Evolutionary conservation across 2,888 invertebrate genomes (phyloP).

Genomic region (Coecobrya sp.): DNA sequence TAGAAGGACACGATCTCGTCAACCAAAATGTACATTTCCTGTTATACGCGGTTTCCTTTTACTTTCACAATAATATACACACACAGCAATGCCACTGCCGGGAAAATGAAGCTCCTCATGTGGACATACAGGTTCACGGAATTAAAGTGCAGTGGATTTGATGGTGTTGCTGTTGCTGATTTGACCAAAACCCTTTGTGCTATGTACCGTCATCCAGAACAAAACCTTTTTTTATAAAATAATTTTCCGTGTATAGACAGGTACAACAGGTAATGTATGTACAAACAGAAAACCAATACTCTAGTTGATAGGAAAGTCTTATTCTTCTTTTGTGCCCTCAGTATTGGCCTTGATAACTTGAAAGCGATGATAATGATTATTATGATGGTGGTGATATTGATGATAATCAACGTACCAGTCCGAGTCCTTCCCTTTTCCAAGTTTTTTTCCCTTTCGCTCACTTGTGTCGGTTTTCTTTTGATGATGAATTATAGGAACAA

Average conservation of each 20-base stretch:
- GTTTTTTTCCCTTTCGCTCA: not conserved
- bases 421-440: not conserved
- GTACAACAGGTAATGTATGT: not conserved
- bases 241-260: not conserved
- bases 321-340: constrained; percentile 25
- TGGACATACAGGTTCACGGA: constrained; percentile 45
- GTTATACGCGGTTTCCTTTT: too few species aligned
- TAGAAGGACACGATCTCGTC: not conserved
- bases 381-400: too few species aligned
- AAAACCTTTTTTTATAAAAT: too few species aligned
- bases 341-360: constrained; percentile 40
- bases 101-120: constrained; percentile 67
- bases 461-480: constrained; percentile 38
- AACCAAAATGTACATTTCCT: too few species aligned
- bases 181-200: constrained; percentile 67
- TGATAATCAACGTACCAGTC: constrained; percentile 16
- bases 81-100: constrained; percentile 18
- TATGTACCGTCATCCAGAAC: not conserved
- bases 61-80: too few species aligned
- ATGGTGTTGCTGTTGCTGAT: constrained; percentile 64
- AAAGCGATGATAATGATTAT: too few species aligned
- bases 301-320: not conserved
- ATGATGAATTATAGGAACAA: constrained; percentile 37
- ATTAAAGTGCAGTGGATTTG: constrained; percentile 74
- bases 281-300: not conserved